Evolutionary conservation across 2,113 vertebrate genomes (phyloP).

Genomic region (Prunella himalayana): DNA sequence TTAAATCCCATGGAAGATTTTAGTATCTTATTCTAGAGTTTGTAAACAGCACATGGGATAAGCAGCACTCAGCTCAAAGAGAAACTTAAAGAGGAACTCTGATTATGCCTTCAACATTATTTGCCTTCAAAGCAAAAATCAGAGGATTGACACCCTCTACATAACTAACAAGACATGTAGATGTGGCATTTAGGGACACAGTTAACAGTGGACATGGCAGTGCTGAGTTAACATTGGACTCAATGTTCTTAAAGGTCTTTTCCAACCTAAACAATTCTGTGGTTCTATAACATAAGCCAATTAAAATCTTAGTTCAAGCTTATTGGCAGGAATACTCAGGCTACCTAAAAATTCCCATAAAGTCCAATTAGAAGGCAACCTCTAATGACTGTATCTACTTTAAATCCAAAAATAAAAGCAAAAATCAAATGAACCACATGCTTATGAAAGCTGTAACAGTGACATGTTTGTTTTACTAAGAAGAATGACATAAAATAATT

Average conservation of each 20-base stretch:
- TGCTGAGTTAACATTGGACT: background rate
- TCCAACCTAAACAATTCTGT: background rate
- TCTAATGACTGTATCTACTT: conserved; percentile 49
- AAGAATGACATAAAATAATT: background rate
- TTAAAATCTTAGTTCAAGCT: conserved; percentile 55
- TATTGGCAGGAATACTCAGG: background rate
- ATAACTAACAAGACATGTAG: background rate
- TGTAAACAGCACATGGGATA: background rate
- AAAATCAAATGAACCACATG: conserved; percentile 27
- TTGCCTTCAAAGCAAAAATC: background rate
- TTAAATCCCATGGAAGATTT: background rate
- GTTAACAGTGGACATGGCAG: background rate
- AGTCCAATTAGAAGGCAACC: conserved; percentile 22
- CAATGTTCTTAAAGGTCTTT: background rate
- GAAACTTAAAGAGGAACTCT: background rate
- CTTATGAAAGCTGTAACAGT: background rate
- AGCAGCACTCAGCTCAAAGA: background rate
- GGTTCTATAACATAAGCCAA: conserved; percentile 3
- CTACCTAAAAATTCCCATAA: background rate
- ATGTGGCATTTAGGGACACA: background rate
- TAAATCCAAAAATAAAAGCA: conserved; percentile 45
- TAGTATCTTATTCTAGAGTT: background rate
- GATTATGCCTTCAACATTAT: background rate
- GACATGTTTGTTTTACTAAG: background rate
- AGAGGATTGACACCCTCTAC: background rate